A percentile compares a stretch with the other conserved stretches of the same genome.
These are phyloP conservation scores for Nineta flava DNA, from an alignment of 2,888 invertebrate genomes.

Conservation along the genomic window DNA sequence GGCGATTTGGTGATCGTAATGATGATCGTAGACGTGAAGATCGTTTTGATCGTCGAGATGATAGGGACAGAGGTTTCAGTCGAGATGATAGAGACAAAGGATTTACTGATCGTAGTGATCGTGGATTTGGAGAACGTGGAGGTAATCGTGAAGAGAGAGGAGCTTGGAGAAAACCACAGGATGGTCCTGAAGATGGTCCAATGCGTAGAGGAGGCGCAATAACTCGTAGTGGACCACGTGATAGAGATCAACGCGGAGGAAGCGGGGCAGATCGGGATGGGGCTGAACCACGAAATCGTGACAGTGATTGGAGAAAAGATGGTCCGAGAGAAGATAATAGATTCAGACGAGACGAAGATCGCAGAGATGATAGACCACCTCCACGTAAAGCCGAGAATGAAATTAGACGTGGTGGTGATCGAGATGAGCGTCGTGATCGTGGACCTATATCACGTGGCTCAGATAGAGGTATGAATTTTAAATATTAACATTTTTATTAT, in stretches of 20 bases:
- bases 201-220: slow-evolving; percentile 6
- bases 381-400: not conserved
- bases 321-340: not conserved
- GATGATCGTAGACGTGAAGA: slow-evolving; percentile 13
- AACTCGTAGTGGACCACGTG: slow-evolving; percentile 2
- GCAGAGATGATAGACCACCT: not conserved
- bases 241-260: not conserved
- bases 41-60: slow-evolving; percentile 10
- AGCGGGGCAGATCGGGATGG: not conserved
- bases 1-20: slow-evolving; percentile 11
- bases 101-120: slow-evolving; percentile 9
- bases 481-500: no score
- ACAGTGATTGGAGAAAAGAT: not conserved
- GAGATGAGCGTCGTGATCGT: not conserved
- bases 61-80: slow-evolving; percentile 9
- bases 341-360: not conserved
- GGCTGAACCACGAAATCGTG: not conserved
- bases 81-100: slow-evolving; percentile 12
- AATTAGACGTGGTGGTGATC: not conserved
- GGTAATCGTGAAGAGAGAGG: slow-evolving; percentile 3
- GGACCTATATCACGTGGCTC: not conserved
- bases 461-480: not conserved
- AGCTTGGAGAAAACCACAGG: slow-evolving; percentile 8
- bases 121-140: slow-evolving; percentile 7
- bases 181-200: not conserved